phyloP scores from a whole-genome alignment of 1,140 invertebrate genomes.

The Lethrus apterus region DNA sequence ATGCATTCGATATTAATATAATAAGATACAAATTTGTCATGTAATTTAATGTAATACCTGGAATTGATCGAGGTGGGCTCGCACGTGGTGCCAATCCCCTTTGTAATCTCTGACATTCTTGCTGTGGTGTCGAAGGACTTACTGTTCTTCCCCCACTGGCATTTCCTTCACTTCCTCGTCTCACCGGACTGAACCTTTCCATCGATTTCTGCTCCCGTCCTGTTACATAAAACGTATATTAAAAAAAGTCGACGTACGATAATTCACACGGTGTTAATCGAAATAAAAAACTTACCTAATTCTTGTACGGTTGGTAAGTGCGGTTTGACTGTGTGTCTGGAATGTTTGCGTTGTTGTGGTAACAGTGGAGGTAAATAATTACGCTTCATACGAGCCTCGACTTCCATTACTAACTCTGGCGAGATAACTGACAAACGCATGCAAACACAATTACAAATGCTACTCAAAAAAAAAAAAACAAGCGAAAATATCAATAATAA shows the following conservation, averaged over 20 bases:
- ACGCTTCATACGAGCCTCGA: conserved; percentile 81
- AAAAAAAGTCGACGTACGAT: neutral
- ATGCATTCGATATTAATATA: conserved; percentile 1
- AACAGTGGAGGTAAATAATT: conserved; percentile 40
- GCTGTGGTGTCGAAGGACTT: conserved; percentile 51
- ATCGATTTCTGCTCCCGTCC: conserved; percentile 48
- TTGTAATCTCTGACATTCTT: conserved; percentile 66
- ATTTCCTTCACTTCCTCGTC: conserved; percentile 77
- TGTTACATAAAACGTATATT: too few relatives aligned
- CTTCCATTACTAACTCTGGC: conserved; percentile 77
- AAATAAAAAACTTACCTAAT: conserved; percentile 41
- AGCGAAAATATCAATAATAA: conserved; percentile 23
- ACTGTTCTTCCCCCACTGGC: conserved; percentile 49
- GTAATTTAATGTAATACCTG: conserved; percentile 31
- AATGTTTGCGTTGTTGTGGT: conserved; percentile 34
- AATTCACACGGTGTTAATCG: neutral
- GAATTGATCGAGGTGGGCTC: conserved; percentile 46
- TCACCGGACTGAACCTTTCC: conserved; percentile 83
- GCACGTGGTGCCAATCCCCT: conserved; percentile 45
- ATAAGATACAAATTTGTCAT: neutral
- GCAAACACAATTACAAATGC: conserved; percentile 42
- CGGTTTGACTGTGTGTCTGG: conserved; percentile 35
- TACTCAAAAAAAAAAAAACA: conserved; percentile 32
- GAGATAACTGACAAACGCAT: conserved; percentile 67
- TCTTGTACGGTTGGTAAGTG: conserved; percentile 52